Base-by-base conservation (phyloP, 2,797 vertebrate species). In the Eutrigla gurnardus region DNA sequence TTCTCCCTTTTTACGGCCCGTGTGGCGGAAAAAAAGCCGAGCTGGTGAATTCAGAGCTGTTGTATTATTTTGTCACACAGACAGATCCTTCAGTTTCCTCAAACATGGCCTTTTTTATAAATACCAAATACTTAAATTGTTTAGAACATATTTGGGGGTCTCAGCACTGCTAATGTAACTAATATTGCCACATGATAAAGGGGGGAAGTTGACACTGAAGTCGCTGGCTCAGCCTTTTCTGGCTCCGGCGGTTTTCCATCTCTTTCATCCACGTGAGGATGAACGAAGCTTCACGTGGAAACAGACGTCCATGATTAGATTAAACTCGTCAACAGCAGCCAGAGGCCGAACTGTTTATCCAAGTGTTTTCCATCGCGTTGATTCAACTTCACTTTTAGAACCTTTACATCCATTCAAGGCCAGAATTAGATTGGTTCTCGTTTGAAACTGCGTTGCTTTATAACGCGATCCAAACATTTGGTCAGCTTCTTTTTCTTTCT, bases 301-400 rank as follows among this genome's bases (percentile, higher is more conserved):
- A 91, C 82, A 80, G 78, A 60, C 65, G 69, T 82, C 84, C 70
- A 88, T 85, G 75, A 88, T 86, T 78, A 76, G 75, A 86, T 87
- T 82, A 47, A 77, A 55, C 74, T 62, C 33, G 25, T 25, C 25
- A 25, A 25, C 25, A 25, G 81, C 78, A 76, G 86, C 82, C 73
- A 80, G 57, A 76, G 49, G 54, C 12, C 40, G 58, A 52, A 49
- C 77, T 76, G 18, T 89, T 84, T 78, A 79, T 86, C 68, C 3
- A 65, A 70, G 50, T 80, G 8, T 90, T 90, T 88, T 89, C 87
- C 83, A 85, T 78, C 39, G 13, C 53, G 65, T 86, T 83, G 76
- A 88, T 89, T 88, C 75, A 79, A 78, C 87, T 87, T 90, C 80
- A 89, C 63, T 88, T 92, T 92, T 80, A 92, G 58, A 77, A 83